phyloP scores from a whole-genome alignment of 2,797 vertebrate genomes.

The Malacoctenus gilli region DNA sequence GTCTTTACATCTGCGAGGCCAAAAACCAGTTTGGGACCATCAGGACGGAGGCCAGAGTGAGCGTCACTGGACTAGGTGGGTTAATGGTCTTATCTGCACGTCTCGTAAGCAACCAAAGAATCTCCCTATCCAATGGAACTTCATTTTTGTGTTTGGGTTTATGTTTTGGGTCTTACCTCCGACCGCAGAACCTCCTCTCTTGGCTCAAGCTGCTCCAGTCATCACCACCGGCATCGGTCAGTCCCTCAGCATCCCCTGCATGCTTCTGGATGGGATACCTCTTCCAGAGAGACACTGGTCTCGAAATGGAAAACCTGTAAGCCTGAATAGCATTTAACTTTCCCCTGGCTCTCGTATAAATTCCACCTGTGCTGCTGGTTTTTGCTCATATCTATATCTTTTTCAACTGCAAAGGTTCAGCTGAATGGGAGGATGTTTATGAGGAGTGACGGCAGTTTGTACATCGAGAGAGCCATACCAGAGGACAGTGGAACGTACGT shows the following conservation, averaged over 20 bases:
- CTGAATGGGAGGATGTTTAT: conserved; percentile 71
- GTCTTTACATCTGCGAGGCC: conserved; percentile 87
- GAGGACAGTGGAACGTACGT: conserved; percentile 85
- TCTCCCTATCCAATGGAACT: conserved; percentile 1
- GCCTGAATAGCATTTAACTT: conserved; percentile 34
- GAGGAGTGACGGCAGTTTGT: conserved; percentile 87
- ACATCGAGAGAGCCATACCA: conserved; percentile 73
- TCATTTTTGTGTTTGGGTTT: conserved; percentile 15
- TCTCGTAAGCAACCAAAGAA: not conserved
- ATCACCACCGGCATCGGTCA: conserved; percentile 82
- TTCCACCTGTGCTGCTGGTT: conserved; percentile 2
- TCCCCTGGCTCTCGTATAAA: not conserved
- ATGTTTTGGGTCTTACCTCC: conserved; percentile 21
- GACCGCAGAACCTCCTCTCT: conserved; percentile 82
- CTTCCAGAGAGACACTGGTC: conserved; percentile 88
- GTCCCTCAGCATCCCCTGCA: conserved; percentile 86
- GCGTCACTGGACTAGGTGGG: conserved; percentile 87
- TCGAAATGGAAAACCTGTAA: conserved; percentile 84
- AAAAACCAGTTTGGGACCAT: conserved; percentile 88
- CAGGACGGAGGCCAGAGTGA: conserved; percentile 80
- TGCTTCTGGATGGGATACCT: conserved; percentile 87
- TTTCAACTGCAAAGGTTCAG: conserved; percentile 74
- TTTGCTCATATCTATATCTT: not conserved
- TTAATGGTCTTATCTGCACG: not conserved
- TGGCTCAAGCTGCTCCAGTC: conserved; percentile 80